These are phyloP conservation scores for Drosophila rufa DNA, from an alignment of 1,140 invertebrate genomes.

Conservation along the genomic window DNA sequence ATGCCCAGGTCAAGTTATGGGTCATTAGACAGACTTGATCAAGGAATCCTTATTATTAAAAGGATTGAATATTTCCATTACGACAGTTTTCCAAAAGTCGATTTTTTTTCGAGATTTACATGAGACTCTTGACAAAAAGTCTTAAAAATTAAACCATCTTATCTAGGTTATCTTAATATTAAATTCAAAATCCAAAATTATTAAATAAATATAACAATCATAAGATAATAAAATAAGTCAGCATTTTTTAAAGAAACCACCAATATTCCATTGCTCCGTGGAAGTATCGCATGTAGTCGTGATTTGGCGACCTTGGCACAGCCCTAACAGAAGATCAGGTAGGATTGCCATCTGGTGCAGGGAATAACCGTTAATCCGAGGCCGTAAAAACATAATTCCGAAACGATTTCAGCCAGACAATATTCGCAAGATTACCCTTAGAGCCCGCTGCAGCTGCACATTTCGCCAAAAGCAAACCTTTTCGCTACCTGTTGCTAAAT, in stretches of 20 bases:
- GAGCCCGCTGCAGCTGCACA: slow-evolving; percentile 25
- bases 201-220: not conserved
- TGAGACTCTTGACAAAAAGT: too few relatives aligned
- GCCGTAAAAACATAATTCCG: slow-evolving; percentile 52
- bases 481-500: slow-evolving; percentile 40
- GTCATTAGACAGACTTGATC: too few relatives aligned
- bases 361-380: slow-evolving; percentile 59
- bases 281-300: not conserved
- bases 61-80: too few relatives aligned
- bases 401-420: slow-evolving; percentile 1
- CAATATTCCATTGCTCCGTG: not conserved
- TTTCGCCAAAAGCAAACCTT: slow-evolving; percentile 20
- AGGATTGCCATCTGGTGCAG: slow-evolving; percentile 55
- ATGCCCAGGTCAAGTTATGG: too few relatives aligned
- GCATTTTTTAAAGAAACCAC: not conserved
- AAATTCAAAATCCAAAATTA: not conserved
- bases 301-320: slow-evolving; percentile 28
- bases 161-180: too few relatives aligned
- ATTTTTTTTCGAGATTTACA: too few relatives aligned
- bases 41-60: too few relatives aligned
- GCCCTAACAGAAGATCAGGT: slow-evolving; percentile 30
- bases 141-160: too few relatives aligned
- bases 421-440: slow-evolving; percentile 26
- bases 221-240: too few relatives aligned
- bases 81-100: too few relatives aligned